phyloP scores from a whole-genome alignment of 53 echinoderm and acorn worm genomes.

The Mesocentrotus franciscanus region DNA sequence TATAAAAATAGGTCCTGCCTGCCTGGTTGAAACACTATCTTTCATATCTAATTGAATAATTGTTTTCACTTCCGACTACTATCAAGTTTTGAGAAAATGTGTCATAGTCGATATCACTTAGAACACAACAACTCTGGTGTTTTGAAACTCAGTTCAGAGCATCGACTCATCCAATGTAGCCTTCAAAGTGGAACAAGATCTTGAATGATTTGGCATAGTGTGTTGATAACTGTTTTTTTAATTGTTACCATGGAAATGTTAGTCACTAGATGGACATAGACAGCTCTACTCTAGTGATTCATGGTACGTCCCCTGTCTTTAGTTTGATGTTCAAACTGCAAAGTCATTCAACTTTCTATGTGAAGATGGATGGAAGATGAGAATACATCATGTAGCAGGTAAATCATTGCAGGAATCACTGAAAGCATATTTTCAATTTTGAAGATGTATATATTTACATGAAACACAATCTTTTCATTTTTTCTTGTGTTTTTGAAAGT shows the following conservation, averaged over 20 bases:
- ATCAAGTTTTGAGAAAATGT: background rate
- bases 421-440: background rate
- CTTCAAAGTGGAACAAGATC: background rate
- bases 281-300: background rate
- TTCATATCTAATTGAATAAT: constrained; percentile 4
- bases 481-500: too few relatives aligned
- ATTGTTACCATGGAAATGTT: background rate
- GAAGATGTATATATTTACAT: background rate
- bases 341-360: constrained; percentile 6
- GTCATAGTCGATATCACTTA: background rate
- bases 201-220: background rate
- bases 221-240: constrained; percentile 27
- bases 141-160: background rate
- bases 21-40: background rate
- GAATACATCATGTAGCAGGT: background rate
- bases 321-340: background rate
- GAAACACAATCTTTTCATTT: background rate
- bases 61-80: background rate
- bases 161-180: background rate
- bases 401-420: background rate
- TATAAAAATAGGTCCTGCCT: background rate
- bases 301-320: background rate
- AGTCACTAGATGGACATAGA: constrained; percentile 20
- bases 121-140: background rate
- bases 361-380: background rate